Conservation (phyloP, 2,888 invertebrate species). For the Nemotelus pantherinus region DNA sequence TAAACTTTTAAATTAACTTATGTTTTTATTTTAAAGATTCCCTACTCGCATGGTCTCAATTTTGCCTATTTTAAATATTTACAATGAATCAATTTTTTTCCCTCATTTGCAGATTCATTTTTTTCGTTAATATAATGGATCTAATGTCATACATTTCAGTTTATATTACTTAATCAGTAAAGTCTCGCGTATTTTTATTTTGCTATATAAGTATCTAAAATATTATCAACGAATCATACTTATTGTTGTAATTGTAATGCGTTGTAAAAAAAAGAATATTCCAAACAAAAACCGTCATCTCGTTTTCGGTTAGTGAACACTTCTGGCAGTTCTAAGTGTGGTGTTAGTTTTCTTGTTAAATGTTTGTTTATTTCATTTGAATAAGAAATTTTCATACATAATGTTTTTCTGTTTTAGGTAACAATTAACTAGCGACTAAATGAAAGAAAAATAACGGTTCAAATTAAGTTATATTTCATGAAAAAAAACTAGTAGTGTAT, state of each 20-base stretch:
- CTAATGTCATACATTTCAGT: not conserved
- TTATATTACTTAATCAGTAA: not conserved
- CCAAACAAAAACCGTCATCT: conserved; percentile 38
- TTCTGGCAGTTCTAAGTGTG: conserved; percentile 40
- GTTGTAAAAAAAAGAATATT: not conserved
- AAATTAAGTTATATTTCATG: too few species aligned
- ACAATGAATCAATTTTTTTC: too few species aligned
- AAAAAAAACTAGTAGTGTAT: too few species aligned
- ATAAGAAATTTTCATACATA: not conserved
- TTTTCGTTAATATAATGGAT: not conserved
- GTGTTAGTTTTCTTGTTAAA: conserved; percentile 24
- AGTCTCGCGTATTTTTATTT: not conserved
- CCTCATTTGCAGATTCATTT: not conserved
- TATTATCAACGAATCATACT: not conserved
- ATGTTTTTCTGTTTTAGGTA: not conserved
- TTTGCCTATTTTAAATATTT: not conserved
- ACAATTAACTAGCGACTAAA: not conserved
- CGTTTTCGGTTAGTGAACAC: conserved; percentile 36
- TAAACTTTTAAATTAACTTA: not conserved
- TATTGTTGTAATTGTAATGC: conserved; percentile 5
- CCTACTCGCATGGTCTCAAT: not conserved
- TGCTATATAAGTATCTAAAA: not conserved
- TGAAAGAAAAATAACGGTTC: too few species aligned
- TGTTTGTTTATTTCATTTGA: not conserved
- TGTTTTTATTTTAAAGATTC: not conserved